Base-by-base conservation (phyloP, 1,140 invertebrate species). In the Harlomillsia oculata region DNA sequence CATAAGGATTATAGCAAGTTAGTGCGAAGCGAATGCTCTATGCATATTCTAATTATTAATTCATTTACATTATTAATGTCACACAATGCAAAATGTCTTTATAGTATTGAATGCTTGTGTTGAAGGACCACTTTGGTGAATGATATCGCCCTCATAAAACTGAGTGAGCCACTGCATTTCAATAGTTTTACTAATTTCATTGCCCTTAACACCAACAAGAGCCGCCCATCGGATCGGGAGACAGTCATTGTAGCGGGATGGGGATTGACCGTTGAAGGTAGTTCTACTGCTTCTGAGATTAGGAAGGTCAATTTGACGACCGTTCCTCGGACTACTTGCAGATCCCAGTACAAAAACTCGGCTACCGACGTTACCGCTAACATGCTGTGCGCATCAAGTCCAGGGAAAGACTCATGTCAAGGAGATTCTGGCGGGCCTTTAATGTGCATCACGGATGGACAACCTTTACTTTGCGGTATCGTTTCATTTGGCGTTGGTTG, bases 401-500 rank as follows among this genome's bases (percentile, higher is more conserved):
- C 14, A 5, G 48, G 26, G 11, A 30, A 20, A 30, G 48, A 50
- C 30, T 36, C 26, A 18, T 50, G 48, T 23, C 48, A 50, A 36
- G 48, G 48, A 8, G 40, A 41, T 18, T 11, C 8, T 8, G 40
- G 40, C 18, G 40, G 40, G 13, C 40, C 40, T 6, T 20, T 41
- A 9, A 41, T 41, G 6, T 14, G 20, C 18, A 41, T 8, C 8
- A 18, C 18, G 40, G 20, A 8, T 9, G 18, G 6, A 18, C 8
- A 11, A 11, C 8, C 8, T 52, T 45, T 45, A 56, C 50, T 67
- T 69, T 28, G 53, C 78, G 84, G 84, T 34, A 71, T 86, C 1
- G 82, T 86, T 0, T 85, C 82, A 2, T 87, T 84, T 81, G 85
- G 85, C 32, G 79, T 82, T 67, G 84, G 84, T 3, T 93, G 89